Conservation (phyloP, 2,797 vertebrate species). For the Pagetopsis macropterus region DNA sequence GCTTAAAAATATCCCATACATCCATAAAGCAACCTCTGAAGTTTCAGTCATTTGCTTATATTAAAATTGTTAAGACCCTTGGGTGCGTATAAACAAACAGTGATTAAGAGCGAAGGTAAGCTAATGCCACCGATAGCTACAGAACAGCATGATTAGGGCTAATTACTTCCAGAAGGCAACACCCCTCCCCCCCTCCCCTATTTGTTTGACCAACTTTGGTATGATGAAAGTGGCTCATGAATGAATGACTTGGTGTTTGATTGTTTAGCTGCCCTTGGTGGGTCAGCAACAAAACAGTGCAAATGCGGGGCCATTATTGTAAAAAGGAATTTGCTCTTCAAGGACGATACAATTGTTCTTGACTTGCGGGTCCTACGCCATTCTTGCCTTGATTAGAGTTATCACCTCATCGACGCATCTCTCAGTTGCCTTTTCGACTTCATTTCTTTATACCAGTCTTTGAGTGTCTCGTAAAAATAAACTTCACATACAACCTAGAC, state of each 20-base stretch:
- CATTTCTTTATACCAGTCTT: slow-evolving; percentile 2
- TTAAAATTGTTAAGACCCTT: slow-evolving; percentile 60
- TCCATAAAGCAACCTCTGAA: slow-evolving; percentile 47
- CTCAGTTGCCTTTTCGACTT: slow-evolving; percentile 17
- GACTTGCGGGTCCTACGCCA: slow-evolving; percentile 35
- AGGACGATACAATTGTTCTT: slow-evolving; percentile 64
- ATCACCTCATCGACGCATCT: slow-evolving; percentile 29
- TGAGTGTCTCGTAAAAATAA: slow-evolving; percentile 42
- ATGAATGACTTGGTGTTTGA: slow-evolving; percentile 44
- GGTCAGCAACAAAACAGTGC: slow-evolving; percentile 55
- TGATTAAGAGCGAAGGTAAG: slow-evolving; percentile 74
- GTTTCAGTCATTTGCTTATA: slow-evolving; percentile 50
- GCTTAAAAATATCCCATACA: slow-evolving; percentile 16
- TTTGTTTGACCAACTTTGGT: slow-evolving; percentile 66
- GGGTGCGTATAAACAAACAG: slow-evolving; percentile 70
- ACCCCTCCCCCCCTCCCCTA: slow-evolving; percentile 6
- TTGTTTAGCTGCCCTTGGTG: slow-evolving; percentile 68
- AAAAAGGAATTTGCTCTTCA: slow-evolving; percentile 55
- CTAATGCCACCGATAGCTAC: slow-evolving; percentile 64
- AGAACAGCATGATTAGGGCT: slow-evolving; percentile 73
- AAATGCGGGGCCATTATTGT: slow-evolving; percentile 32
- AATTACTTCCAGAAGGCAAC: slow-evolving; percentile 78
- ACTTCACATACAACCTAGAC: slow-evolving; percentile 24
- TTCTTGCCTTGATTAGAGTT: slow-evolving; percentile 42
- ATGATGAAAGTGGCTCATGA: slow-evolving; percentile 60